Percentiles rank a stretch among this genome's conserved stretches.
Evolutionary conservation across 2,888 invertebrate genomes (phyloP).

Genomic region (Lydus trimaculatus): DNA sequence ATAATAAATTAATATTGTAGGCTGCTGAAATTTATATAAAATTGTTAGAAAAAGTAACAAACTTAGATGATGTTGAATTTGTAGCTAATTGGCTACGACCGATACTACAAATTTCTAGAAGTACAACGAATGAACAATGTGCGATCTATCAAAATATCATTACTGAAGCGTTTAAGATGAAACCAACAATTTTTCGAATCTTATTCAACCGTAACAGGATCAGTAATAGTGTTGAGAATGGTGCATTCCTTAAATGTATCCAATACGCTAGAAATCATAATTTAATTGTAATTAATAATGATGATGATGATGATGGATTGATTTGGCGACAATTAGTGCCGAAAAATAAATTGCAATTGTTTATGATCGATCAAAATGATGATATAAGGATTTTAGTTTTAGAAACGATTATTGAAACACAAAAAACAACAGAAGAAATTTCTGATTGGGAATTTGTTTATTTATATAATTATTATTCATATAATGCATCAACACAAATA

Average conservation of each 20-base stretch:
- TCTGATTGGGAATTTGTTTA: conserved; percentile 68
- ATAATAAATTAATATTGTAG: conserved; percentile 50
- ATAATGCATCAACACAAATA: conserved; percentile 74
- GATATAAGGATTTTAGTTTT: conserved; percentile 72
- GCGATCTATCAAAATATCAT: conserved; percentile 53
- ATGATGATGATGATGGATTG: conserved; percentile 42
- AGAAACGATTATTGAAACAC: conserved; percentile 75
- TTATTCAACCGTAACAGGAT: conserved; percentile 2
- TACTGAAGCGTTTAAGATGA: conserved; percentile 53
- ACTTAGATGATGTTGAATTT: conserved; percentile 59
- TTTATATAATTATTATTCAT: conserved; percentile 68
- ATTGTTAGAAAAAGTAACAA: conserved; percentile 61
- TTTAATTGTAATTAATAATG: conserved; percentile 38
- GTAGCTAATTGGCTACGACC: conserved; percentile 60
- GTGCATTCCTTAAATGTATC: conserved; percentile 62
- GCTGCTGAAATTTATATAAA: conserved; percentile 65
- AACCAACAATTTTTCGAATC: conserved; percentile 15
- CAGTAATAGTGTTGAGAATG: conserved; percentile 42
- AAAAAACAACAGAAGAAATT: conserved; percentile 75
- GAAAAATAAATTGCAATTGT: conserved; percentile 63
- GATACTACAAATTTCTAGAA: conserved; percentile 36
- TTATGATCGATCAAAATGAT: conserved; percentile 67
- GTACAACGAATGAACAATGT: conserved; percentile 50
- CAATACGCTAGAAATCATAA: conserved; percentile 64
- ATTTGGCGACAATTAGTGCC: conserved; percentile 66